A percentile compares a stretch with the other conserved stretches of the same genome.
These are phyloP conservation scores for Aphaenogaster ashmeadi DNA, from an alignment of 1,140 invertebrate species.

Conservation along the genomic window DNA sequence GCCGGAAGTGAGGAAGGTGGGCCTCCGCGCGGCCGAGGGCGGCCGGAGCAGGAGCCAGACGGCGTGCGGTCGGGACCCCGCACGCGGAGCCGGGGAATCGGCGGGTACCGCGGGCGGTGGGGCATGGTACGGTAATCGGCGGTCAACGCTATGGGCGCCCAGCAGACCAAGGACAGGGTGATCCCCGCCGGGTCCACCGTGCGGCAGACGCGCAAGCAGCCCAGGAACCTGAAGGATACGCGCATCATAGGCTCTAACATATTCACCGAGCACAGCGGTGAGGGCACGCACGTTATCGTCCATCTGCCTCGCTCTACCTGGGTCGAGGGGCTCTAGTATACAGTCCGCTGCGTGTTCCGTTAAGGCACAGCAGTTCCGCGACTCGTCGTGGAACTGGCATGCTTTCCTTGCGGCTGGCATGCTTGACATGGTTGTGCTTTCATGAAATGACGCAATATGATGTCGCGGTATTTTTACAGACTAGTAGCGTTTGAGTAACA, in stretches of 20 bases:
- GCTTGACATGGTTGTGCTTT: background rate
- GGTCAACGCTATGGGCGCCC: conserved; percentile 92
- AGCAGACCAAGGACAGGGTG: conserved; percentile 95
- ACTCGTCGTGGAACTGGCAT: background rate
- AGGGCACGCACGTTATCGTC: conserved; percentile 73
- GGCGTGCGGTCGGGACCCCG: background rate
- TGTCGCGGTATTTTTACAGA: background rate
- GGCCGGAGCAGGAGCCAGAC: background rate
- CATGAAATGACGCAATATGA: background rate
- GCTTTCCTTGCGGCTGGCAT: background rate
- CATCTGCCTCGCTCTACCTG: conserved; percentile 35
- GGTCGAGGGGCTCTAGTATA: background rate
- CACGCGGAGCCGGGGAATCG: conserved; percentile 26
- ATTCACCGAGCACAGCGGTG: conserved; percentile 96
- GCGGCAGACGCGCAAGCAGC: conserved; percentile 90
- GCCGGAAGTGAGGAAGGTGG: conserved; percentile 35
- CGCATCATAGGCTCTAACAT: conserved; percentile 94
- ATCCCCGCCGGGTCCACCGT: conserved; percentile 90
- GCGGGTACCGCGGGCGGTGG: conserved; percentile 41
- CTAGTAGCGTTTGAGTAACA: background rate
- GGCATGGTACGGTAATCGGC: conserved; percentile 82
- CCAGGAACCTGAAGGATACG: conserved; percentile 92
- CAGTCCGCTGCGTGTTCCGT: background rate
- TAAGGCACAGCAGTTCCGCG: background rate
- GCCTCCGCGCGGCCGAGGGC: background rate